Evolutionary conservation across 2,113 vertebrate species (phyloP), one percentile per base, ranked within the genome.

Genomic region (Oplegnathus fasciatus): DNA sequence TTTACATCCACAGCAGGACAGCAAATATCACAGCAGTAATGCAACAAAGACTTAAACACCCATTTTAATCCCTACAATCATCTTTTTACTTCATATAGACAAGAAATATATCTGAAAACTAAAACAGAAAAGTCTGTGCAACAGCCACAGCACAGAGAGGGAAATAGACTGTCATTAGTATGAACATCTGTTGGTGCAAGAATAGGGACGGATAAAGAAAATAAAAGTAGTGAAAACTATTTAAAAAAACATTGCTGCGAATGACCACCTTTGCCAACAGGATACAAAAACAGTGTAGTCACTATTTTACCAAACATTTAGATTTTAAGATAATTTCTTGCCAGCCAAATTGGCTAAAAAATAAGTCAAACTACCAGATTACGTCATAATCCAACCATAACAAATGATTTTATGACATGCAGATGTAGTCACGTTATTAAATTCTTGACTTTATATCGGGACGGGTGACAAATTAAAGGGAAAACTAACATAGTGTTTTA

Each of bases 91-190:
- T 89, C 58, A 82, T 89, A 84, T 24, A 54, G 80, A 88, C 77
- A 90, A 90, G 83, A 90, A 89, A 90, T 81, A 84, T 77, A 84
- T 90, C 80, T 79, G 75, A 87, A 89, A 93, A 88, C 83, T 78
- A 87, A 86, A 88, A 84, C 62, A 88, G 67, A 82, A 71, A 72
- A 69, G 50, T 86, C 86, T 93, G 87, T 89, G 91, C 82, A 80
- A 90, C 68, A 61, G 60, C 48, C 82, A 90, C 55, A 85, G 70
- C 50, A 87, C 46, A 86, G 54, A 85, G 69, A 84, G 55, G 81
- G 68, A 86, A 30, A 80, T 44, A 86, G 52, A 82, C 9, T 9
- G 48, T 60, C 72, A 52, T 84, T 79, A 78, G 78, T 82, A 67
- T 76, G 44, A 91, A 86, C 34, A 55, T 75, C 46, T 74, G 62